These are phyloP conservation scores for Eristalinus sepulchralis DNA, from an alignment of 2,888 invertebrate genomes.

Conservation along the genomic window DNA sequence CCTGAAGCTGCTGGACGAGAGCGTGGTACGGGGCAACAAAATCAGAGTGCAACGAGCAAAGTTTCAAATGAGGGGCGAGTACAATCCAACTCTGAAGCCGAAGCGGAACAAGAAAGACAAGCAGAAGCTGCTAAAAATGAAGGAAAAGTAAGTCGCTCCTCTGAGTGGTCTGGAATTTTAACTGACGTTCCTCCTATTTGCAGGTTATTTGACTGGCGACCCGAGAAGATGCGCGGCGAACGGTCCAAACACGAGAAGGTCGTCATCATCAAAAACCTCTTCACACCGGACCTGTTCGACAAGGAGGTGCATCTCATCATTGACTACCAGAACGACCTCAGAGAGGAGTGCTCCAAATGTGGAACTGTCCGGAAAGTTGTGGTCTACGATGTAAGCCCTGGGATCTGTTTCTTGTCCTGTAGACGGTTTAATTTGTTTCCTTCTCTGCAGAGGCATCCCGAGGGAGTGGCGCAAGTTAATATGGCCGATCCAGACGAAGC, in stretches of 20 bases:
- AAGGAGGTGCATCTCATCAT: conserved; percentile 93
- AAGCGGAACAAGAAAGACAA: conserved; percentile 95
- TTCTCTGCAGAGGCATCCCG: conserved; percentile 88
- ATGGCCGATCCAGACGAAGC: conserved; percentile 96
- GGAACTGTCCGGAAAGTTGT: conserved; percentile 96
- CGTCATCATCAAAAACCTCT: conserved; percentile 96
- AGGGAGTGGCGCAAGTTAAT: conserved; percentile 95
- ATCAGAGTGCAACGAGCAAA: conserved; percentile 95
- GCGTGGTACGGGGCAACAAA: conserved; percentile 88
- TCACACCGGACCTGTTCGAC: conserved; percentile 94
- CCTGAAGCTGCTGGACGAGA: conserved; percentile 94
- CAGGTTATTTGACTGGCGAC: conserved; percentile 97
- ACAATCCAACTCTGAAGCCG: conserved; percentile 95
- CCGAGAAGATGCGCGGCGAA: conserved; percentile 93
- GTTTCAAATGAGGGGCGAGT: conserved; percentile 96
- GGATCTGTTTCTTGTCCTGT: background rate
- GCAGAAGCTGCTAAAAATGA: conserved; percentile 94
- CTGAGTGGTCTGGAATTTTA: no score
- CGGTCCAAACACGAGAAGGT: conserved; percentile 93
- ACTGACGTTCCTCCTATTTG: conserved; percentile 37
- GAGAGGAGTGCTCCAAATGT: conserved; percentile 93
- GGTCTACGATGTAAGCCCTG: conserved; percentile 90
- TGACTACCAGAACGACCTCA: conserved; percentile 94
- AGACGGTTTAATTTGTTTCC: background rate
- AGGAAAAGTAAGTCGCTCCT: conserved; percentile 87